Evolutionary conservation across 2,113 vertebrate species (phyloP).

Genomic region (Thymallus thymallus): DNA sequence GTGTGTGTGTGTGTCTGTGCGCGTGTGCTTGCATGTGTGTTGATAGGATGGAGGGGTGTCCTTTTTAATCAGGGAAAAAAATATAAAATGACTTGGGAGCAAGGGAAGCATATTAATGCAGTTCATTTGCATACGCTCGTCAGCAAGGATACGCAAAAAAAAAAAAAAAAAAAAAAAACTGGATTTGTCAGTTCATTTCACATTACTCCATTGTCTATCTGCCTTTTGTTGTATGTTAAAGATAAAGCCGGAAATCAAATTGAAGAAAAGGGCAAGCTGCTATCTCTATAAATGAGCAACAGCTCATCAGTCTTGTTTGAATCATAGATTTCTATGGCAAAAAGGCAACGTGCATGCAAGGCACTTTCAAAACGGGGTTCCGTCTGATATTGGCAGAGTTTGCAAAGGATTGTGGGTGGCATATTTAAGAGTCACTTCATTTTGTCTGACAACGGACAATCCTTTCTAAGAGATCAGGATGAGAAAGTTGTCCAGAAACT

Average conservation of each 20-base stretch:
- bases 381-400: conserved; percentile 59
- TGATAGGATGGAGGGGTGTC: conserved; percentile 66
- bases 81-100: conserved; percentile 79
- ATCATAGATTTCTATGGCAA: conserved; percentile 79
- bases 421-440: conserved; percentile 44
- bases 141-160: conserved; percentile 75
- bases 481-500: conserved; percentile 42
- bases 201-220: conserved; percentile 80
- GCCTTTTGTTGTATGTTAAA: conserved; percentile 81
- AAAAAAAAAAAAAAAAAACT: too few relatives aligned
- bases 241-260: conserved; percentile 80
- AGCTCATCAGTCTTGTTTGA: conserved; percentile 79
- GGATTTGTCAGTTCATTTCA: conserved; percentile 80
- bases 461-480: too few relatives aligned
- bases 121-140: conserved; percentile 80
- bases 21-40: conserved; percentile 32
- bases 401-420: conserved; percentile 44
- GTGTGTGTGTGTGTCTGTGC: conserved; percentile 11
- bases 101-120: conserved; percentile 79
- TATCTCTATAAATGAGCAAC: conserved; percentile 81
- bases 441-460: conserved; percentile 9
- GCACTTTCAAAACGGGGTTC: conserved; percentile 72
- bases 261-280: conserved; percentile 81
- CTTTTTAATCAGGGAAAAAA: conserved; percentile 79
- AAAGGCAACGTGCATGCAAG: conserved; percentile 65